Conservation (phyloP, 2,888 invertebrate species). For the Hirudinaria manillensis region DNA sequence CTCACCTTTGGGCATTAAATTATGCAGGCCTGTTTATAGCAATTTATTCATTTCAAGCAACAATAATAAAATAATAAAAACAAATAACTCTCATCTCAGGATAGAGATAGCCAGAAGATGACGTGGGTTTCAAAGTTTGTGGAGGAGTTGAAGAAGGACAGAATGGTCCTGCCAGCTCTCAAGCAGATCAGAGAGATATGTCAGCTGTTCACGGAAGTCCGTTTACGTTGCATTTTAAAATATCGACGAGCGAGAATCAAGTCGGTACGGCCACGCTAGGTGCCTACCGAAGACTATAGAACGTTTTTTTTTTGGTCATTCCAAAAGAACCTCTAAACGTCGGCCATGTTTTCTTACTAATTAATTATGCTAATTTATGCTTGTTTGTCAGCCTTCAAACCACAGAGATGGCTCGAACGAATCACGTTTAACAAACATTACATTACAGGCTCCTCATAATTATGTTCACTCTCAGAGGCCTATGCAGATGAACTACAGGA, state of each 20-base stretch:
- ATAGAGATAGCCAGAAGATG: slow-evolving; percentile 89
- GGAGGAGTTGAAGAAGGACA: slow-evolving; percentile 71
- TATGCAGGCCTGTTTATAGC: no score
- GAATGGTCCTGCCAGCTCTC: slow-evolving; percentile 87
- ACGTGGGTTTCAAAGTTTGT: slow-evolving; percentile 92
- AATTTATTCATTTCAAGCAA: no score
- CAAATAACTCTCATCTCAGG: slow-evolving; percentile 55
- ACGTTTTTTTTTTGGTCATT: neutral
- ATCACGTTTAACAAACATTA: neutral
- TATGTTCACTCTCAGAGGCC: slow-evolving; percentile 48
- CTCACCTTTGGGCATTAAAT: no score
- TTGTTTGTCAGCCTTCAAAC: neutral
- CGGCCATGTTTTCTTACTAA: neutral
- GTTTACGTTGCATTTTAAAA: slow-evolving; percentile 19
- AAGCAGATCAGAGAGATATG: slow-evolving; percentile 94
- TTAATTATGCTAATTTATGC: neutral
- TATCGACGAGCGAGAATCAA: neutral
- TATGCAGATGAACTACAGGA: slow-evolving; percentile 56
- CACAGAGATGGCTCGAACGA: neutral
- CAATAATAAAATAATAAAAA: no score
- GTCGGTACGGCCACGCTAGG: neutral
- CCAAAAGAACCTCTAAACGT: neutral
- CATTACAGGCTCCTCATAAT: slow-evolving; percentile 51
- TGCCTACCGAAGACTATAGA: neutral
- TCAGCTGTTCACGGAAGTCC: slow-evolving; percentile 72